A percentile compares a stretch with the other conserved stretches of the same genome.
phyloP scores from a whole-genome alignment of 2,888 invertebrate genomes.

The Caenorhabditis virilis region DNA sequence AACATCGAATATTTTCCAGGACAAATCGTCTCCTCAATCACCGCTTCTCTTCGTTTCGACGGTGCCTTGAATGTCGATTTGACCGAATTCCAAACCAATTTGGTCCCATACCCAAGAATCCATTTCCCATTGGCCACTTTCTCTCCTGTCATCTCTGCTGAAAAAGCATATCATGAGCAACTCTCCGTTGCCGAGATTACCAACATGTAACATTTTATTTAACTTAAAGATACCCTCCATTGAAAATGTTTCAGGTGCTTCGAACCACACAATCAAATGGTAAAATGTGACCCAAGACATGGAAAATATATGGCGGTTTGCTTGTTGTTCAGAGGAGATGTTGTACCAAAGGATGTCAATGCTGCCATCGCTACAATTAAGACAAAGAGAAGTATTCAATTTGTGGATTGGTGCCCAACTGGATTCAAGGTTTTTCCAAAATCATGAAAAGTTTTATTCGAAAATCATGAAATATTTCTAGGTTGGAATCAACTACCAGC shows the following conservation, averaged over 20 bases:
- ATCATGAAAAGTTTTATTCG: not conserved
- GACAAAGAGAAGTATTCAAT: conserved; percentile 66
- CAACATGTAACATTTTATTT: conserved; percentile 75
- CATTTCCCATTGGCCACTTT: conserved; percentile 82
- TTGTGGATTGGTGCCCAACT: conserved; percentile 67
- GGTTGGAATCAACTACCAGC: conserved; percentile 67
- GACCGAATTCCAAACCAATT: conserved; percentile 75
- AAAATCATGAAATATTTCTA: conserved; percentile 23
- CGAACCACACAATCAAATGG: conserved; percentile 77
- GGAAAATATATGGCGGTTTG: conserved; percentile 72
- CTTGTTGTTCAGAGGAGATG: conserved; percentile 69
- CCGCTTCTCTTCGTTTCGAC: conserved; percentile 86
- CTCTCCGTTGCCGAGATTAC: conserved; percentile 77
- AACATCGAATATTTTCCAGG: too few species aligned
- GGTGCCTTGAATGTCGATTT: conserved; percentile 88
- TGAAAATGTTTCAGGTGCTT: conserved; percentile 73
- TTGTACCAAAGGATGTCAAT: conserved; percentile 67
- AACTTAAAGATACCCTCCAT: not conserved
- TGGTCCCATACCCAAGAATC: conserved; percentile 85
- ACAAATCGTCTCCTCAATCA: conserved; percentile 76
- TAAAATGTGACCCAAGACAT: conserved; percentile 73
- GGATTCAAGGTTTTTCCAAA: conserved; percentile 58
- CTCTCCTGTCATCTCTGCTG: conserved; percentile 67
- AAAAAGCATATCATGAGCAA: conserved; percentile 69
- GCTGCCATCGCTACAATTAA: conserved; percentile 67